Conservation (phyloP, 2,113 vertebrate species). For the Ophiodon elongatus region DNA sequence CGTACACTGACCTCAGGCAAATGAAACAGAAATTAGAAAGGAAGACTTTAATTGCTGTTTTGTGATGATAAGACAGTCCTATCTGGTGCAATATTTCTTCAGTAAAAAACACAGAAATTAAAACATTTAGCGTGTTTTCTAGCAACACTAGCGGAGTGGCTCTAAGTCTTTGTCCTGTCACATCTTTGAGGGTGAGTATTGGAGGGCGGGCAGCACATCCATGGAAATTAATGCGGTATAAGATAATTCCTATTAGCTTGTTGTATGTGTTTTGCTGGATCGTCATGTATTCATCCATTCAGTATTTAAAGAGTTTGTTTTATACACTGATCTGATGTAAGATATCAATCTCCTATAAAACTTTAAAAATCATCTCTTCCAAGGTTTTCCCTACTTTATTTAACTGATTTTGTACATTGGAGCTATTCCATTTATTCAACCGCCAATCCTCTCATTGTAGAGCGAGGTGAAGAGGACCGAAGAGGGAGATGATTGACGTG, state of each 20-base stretch:
- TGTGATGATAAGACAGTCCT: conserved; percentile 11
- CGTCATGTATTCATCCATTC: background rate
- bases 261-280: background rate
- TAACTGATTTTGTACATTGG: background rate
- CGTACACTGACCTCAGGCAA: background rate
- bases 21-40: background rate
- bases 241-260: background rate
- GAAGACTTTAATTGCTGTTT: conserved; percentile 20
- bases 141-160: background rate
- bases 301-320: background rate
- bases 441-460: background rate
- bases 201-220: too few species aligned
- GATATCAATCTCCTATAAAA: background rate
- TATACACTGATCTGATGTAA: background rate
- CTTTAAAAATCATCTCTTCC: background rate
- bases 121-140: background rate
- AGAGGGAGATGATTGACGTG: conserved; percentile 2
- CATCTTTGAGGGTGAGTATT: too few species aligned
- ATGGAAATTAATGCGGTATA: too few species aligned
- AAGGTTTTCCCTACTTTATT: background rate
- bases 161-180: background rate
- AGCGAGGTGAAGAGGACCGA: background rate
- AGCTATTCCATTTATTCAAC: background rate
- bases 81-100: background rate
- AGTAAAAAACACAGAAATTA: background rate